A percentile compares a stretch with the other conserved stretches of the same genome.
These are phyloP conservation scores for Ctenoplectra terminalis DNA, from an alignment of 1,140 invertebrate genomes.

Conservation along the genomic window DNA sequence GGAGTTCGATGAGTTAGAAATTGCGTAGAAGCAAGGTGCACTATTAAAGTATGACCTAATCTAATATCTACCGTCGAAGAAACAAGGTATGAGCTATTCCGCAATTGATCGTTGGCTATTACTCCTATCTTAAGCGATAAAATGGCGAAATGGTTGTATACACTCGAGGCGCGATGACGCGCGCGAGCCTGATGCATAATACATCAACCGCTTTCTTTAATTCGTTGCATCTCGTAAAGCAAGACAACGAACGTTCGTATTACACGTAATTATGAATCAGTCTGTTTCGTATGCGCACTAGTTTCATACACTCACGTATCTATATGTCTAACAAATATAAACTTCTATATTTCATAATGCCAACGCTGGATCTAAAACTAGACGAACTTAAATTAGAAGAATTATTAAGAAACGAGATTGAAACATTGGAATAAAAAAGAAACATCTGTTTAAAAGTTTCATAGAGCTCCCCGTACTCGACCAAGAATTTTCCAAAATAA, in stretches of 20 bases:
- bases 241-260: neutral
- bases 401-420: too few species aligned
- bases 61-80: neutral
- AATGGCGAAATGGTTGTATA: neutral
- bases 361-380: too few species aligned
- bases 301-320: neutral
- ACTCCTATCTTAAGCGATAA: neutral
- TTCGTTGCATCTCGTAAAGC: neutral
- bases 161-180: neutral
- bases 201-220: constrained; percentile 8
- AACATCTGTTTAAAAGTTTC: too few species aligned
- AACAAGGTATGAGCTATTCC: neutral
- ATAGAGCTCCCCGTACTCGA: too few species aligned
- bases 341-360: neutral
- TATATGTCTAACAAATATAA: neutral
- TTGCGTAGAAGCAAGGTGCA: neutral
- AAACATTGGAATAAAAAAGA: too few species aligned
- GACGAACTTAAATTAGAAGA: too few species aligned
- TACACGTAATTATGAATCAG: constrained; percentile 13
- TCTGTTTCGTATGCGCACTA: neutral
- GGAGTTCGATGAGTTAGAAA: neutral
- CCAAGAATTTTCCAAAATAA: too few species aligned
- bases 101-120: constrained; percentile 7
- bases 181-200: constrained; percentile 14
- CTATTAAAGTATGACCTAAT: neutral